phyloP scores from a whole-genome alignment of 64 coral and sea anemone genomes.

The Pocillopora verrucosa region DNA sequence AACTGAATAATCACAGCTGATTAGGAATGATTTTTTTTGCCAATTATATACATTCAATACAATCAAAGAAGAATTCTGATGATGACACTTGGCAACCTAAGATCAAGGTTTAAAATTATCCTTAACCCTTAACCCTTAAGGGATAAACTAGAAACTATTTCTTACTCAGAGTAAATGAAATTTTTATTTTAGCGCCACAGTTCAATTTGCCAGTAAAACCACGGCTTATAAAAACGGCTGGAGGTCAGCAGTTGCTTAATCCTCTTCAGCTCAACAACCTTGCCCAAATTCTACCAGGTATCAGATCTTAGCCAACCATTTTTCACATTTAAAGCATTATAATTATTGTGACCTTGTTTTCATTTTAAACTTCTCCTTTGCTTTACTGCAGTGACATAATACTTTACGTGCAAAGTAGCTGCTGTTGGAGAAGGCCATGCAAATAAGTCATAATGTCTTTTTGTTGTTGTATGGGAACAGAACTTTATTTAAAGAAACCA shows the following conservation, averaged over 20 bases:
- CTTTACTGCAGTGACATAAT: neutral
- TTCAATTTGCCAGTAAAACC: conserved; percentile 12
- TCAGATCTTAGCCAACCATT: neutral
- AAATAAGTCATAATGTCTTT: no score
- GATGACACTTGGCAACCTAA: no score
- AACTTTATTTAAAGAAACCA: no score
- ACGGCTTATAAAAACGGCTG: conserved; percentile 30
- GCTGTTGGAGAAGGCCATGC: no score
- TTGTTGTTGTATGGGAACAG: no score
- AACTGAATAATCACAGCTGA: no score
- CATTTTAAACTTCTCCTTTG: neutral
- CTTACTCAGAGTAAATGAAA: neutral
- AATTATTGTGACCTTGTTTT: neutral
- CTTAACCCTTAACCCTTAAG: neutral
- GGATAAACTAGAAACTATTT: neutral
- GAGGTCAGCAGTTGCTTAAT: conserved; percentile 22
- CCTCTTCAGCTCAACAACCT: conserved; percentile 42
- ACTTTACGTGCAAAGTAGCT: no score
- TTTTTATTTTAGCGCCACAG: neutral
- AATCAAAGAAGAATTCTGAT: no score
- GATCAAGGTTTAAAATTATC: no score
- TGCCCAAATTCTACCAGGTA: conserved; percentile 47
- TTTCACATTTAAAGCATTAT: neutral
- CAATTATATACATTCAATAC: no score
- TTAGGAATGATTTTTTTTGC: no score